Conservation (phyloP, 2,113 vertebrate genomes). For the Accipiter cooperii region DNA sequence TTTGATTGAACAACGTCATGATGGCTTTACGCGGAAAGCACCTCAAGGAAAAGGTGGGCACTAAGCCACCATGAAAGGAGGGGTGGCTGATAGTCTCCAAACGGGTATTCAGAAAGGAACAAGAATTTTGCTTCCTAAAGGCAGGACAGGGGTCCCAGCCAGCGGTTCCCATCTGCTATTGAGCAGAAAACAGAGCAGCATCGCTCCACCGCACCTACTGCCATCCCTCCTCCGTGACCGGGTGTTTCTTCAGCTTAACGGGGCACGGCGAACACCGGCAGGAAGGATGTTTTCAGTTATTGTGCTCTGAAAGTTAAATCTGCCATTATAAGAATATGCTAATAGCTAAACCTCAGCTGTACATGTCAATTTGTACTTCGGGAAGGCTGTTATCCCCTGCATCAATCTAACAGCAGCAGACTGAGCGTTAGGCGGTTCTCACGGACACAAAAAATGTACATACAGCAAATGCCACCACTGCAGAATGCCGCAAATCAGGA, state of each 20-base stretch:
- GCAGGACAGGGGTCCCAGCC: not conserved
- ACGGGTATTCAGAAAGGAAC: not conserved
- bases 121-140: not conserved
- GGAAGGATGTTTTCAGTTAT: not conserved
- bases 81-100: not conserved
- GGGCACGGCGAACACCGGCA: not conserved
- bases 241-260: not conserved
- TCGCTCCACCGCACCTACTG: not conserved
- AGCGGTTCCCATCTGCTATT: not conserved
- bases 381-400: not conserved
- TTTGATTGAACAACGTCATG: not conserved
- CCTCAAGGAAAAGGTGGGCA: not conserved
- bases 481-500: not conserved
- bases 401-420: not conserved
- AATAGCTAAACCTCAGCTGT: conserved; percentile 16
- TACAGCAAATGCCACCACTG: not conserved
- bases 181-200: not conserved
- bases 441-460: not conserved
- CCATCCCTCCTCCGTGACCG: fast-evolving
- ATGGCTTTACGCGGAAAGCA: not conserved
- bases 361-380: not conserved
- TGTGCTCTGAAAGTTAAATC: conserved; percentile 12
- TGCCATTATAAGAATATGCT: conserved; percentile 7
- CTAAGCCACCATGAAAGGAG: not conserved
- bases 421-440: not conserved